Percentiles rank a stretch among this genome's conserved stretches.
Conservation (phyloP, 2,797 vertebrate genomes). For the Neosilurus mollespiculum region DNA sequence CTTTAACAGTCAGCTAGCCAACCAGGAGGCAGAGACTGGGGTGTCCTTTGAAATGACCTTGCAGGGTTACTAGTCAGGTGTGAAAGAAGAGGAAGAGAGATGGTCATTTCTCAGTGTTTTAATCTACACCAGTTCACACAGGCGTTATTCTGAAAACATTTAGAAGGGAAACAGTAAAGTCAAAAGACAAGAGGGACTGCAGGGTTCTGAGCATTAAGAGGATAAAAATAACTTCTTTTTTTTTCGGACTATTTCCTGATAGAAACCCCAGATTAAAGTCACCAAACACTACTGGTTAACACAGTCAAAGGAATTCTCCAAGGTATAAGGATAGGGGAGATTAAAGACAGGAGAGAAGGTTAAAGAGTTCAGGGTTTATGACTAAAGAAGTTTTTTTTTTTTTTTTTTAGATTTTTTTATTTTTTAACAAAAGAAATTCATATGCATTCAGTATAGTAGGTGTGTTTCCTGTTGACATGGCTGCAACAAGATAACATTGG, state of each 20-base stretch:
- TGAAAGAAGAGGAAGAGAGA: conserved; percentile 2
- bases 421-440: too few species aligned
- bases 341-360: conserved; percentile 45
- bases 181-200: conserved; percentile 44
- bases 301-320: conserved; percentile 65
- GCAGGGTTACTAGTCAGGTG: conserved; percentile 58
- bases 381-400: too few species aligned
- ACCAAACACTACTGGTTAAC: conserved; percentile 57
- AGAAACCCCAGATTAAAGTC: conserved; percentile 72
- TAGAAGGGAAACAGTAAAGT: conserved; percentile 48
- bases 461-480: too few species aligned
- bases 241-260: too few species aligned
- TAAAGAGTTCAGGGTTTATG: not conserved
- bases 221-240: conserved; percentile 64
- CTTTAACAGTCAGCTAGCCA: conserved; percentile 75
- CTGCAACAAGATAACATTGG: not conserved
- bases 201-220: conserved; percentile 62
- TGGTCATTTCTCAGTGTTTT: not conserved
- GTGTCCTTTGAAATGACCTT: conserved; percentile 80
- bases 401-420: too few species aligned
- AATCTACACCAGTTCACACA: not conserved
- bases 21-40: conserved; percentile 68
- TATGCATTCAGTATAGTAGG: too few species aligned
- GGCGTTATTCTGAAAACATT: not conserved
- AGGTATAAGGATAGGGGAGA: conserved; percentile 58